Evolutionary conservation across 1,140 invertebrate species (phyloP).

Genomic region (Caenorhabditis tropicalis): DNA sequence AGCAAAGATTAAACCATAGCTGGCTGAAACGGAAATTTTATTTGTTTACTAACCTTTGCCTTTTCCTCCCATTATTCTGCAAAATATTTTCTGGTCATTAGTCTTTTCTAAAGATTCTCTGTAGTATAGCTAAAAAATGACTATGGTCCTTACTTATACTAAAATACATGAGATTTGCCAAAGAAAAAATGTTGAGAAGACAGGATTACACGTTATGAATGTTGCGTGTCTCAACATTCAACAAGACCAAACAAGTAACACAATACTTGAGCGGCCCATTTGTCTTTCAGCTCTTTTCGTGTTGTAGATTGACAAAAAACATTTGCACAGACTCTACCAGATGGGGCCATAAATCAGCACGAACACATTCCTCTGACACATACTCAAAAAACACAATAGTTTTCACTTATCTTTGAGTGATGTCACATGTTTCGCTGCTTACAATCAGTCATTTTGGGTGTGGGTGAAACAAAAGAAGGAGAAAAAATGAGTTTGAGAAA

Average conservation of each 20-base stretch:
- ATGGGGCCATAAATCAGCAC: slow-evolving; percentile 34
- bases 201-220: slow-evolving; percentile 1
- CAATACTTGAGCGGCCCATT: slow-evolving; percentile 33
- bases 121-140: no score
- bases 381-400: background rate
- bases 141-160: background rate
- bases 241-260: slow-evolving; percentile 19
- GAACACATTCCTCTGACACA: slow-evolving; percentile 10
- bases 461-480: background rate
- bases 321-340: slow-evolving; percentile 13
- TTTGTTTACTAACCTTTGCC: no score
- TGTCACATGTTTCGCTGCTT: background rate
- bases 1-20: no score
- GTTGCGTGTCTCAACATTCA: slow-evolving; percentile 2
- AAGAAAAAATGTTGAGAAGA: background rate
- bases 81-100: no score
- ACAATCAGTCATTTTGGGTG: background rate
- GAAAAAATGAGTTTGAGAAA: background rate
- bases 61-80: no score
- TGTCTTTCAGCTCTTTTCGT: slow-evolving; percentile 32
- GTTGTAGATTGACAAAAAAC: background rate
- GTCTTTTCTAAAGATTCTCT: no score
- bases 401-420: background rate
- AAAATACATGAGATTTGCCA: background rate
- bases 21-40: no score